A percentile compares a stretch with the other conserved stretches of the same genome.
phyloP scores from a whole-genome alignment of 2,797 vertebrate genomes.

The Clamator glandarius region DNA sequence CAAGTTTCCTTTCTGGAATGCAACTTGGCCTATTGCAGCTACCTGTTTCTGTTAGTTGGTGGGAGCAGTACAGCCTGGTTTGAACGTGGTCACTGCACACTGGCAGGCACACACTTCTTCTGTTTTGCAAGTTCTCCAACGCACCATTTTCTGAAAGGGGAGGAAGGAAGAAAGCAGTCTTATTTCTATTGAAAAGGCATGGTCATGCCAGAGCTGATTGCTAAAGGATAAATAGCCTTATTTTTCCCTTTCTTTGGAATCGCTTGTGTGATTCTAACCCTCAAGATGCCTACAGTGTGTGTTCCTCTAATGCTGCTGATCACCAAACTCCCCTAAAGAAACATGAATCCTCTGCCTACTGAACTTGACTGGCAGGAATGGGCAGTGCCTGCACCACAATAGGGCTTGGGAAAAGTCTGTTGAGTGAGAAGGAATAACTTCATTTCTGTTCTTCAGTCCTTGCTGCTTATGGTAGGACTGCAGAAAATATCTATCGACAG shows the following conservation, averaged over 20 bases:
- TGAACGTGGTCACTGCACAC: fast-evolving
- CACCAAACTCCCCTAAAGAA: not conserved
- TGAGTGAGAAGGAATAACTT: not conserved
- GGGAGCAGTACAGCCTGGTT: not conserved
- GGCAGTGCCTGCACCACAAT: not conserved
- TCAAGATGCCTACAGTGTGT: not conserved
- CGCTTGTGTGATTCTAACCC: not conserved
- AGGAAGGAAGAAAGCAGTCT: not conserved
- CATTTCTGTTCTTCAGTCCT: not conserved
- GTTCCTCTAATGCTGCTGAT: not conserved
- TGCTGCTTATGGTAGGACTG: not conserved
- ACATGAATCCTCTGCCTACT: not conserved
- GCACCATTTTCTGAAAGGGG: not conserved
- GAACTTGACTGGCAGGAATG: not conserved
- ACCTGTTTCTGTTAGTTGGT: not conserved
- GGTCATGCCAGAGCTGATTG: not conserved
- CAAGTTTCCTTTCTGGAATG: not conserved
- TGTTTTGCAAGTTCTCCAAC: not conserved
- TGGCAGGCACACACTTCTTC: not conserved
- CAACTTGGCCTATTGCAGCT: not conserved
- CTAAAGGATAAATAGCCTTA: not conserved
- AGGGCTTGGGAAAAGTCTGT: not conserved
- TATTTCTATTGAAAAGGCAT: not conserved
- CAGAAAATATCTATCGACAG: not conserved
- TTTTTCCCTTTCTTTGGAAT: not conserved